phyloP scores from a whole-genome alignment of 1,140 invertebrate species.

The Ctenoplectra terminalis region DNA sequence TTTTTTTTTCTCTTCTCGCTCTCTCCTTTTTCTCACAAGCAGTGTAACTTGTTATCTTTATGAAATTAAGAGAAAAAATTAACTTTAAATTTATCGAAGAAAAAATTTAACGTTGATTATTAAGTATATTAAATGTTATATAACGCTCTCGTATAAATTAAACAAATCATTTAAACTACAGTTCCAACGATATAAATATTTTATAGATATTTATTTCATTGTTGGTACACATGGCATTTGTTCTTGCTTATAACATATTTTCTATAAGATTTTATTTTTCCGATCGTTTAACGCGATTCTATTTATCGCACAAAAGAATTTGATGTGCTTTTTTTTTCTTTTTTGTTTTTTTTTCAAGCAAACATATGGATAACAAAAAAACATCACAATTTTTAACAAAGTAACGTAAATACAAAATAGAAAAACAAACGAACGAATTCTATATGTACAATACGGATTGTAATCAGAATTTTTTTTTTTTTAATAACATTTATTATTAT shows the following conservation, averaged over 20 bases:
- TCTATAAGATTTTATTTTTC: neutral
- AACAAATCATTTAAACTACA: neutral
- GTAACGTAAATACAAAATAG: neutral
- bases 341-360: too few relatives aligned
- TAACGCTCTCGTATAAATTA: neutral
- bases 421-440: neutral
- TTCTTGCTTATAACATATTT: neutral
- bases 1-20: neutral
- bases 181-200: neutral
- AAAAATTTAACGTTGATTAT: too few relatives aligned
- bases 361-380: neutral
- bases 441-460: neutral
- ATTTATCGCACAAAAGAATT: neutral
- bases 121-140: too few relatives aligned
- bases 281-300: neutral
- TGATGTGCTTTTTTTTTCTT: too few relatives aligned
- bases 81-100: neutral
- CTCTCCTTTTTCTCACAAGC: neutral
- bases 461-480: neutral
- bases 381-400: neutral
- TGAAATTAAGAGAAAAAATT: neutral
- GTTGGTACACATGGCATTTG: neutral
- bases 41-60: neutral
- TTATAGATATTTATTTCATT: conserved; percentile 21
- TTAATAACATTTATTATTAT: too few relatives aligned